These are phyloP conservation scores for Cephonodes hylas DNA, from an alignment of 2,888 invertebrate species.

Conservation along the genomic window DNA sequence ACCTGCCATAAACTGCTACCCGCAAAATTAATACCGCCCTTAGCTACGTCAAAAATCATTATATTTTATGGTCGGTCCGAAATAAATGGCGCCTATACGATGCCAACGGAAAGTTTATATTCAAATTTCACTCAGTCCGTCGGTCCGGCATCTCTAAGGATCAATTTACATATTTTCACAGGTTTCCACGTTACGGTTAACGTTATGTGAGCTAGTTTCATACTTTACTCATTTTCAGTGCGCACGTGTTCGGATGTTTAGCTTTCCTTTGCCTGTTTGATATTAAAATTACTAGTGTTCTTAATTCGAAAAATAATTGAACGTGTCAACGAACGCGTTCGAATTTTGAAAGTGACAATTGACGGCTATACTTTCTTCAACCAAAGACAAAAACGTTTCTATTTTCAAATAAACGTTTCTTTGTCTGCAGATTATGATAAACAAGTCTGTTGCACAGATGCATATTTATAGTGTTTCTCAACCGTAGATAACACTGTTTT, in stretches of 20 bases:
- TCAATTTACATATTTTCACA: slow-evolving; percentile 81
- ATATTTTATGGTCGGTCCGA: slow-evolving; percentile 75
- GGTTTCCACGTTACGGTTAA: slow-evolving; percentile 73
- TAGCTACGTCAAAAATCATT: slow-evolving; percentile 78
- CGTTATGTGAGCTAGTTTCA: slow-evolving; percentile 45
- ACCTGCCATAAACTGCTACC: slow-evolving; percentile 56
- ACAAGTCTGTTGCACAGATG: background rate
- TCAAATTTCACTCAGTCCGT: slow-evolving; percentile 76
- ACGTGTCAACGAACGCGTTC: background rate
- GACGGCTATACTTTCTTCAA: background rate
- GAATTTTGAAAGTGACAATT: background rate
- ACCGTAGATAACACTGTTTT: background rate
- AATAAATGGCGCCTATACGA: slow-evolving; percentile 79
- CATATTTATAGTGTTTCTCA: background rate
- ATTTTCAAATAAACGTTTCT: background rate
- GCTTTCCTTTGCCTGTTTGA: slow-evolving; percentile 22
- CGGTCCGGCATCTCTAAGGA: slow-evolving; percentile 78
- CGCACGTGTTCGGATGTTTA: slow-evolving; percentile 20
- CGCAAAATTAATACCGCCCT: slow-evolving; percentile 72
- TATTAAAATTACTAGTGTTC: background rate
- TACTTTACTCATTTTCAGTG: slow-evolving; percentile 6
- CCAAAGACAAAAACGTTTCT: background rate
- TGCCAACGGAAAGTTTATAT: slow-evolving; percentile 74
- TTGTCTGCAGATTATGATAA: background rate
- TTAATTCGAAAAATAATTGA: background rate